Evolutionary conservation across 2,113 vertebrate genomes (phyloP).

Genomic region (Actenoides lindsayi): DNA sequence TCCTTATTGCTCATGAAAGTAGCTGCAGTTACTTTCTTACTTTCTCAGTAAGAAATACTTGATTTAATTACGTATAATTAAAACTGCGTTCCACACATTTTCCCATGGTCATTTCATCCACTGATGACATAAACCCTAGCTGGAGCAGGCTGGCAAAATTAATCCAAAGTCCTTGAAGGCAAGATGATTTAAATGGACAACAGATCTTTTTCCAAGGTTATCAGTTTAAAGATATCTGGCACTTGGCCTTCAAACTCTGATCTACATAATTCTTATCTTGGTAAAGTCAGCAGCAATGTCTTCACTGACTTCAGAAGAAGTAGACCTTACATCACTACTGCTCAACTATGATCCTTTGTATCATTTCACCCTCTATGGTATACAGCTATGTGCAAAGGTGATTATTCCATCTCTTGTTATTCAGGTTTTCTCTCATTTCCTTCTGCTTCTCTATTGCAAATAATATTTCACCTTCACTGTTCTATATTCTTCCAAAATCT

Average conservation of each 20-base stretch:
- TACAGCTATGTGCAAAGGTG: not conserved
- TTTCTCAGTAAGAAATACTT: not conserved
- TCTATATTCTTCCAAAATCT: not conserved
- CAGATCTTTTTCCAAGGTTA: not conserved
- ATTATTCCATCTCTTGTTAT: not conserved
- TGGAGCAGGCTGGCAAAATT: not conserved
- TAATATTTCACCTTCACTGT: not conserved
- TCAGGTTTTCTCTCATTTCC: slow-evolving; percentile 5
- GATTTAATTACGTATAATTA: not conserved
- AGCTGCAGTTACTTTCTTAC: not conserved
- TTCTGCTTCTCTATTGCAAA: slow-evolving; percentile 2
- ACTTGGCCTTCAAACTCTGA: not conserved
- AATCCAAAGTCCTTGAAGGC: not conserved
- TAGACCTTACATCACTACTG: not conserved
- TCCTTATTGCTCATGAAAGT: not conserved
- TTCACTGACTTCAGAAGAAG: slow-evolving; percentile 14
- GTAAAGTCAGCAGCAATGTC: not conserved
- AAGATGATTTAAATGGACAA: not conserved
- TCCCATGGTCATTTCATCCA: not conserved
- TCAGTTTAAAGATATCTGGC: not conserved
- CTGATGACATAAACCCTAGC: not conserved
- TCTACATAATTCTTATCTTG: not conserved
- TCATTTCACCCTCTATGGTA: not conserved
- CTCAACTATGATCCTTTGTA: not conserved
- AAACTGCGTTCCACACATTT: not conserved